These are phyloP conservation scores for Caenorhabditis sp. DNA, from an alignment of 2,888 invertebrate genomes.

Conservation along the genomic window DNA sequence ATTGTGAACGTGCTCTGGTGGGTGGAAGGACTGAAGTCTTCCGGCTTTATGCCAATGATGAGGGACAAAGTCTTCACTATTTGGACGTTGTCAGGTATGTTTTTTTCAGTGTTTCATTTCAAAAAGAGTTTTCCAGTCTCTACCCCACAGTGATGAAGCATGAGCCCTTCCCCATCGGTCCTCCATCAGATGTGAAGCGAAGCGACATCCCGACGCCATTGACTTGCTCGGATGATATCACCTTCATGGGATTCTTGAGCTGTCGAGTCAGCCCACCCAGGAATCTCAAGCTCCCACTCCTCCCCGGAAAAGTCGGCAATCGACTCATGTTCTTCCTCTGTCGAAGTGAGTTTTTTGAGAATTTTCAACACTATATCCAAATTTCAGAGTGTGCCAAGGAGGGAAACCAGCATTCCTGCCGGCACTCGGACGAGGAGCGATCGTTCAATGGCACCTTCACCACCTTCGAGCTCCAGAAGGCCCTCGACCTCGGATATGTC, in stretches of 20 bases:
- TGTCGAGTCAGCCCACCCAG: not conserved
- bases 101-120: not conserved
- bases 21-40: conserved; percentile 11
- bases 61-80: not conserved
- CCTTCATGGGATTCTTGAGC: not conserved
- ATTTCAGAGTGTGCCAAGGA: no score
- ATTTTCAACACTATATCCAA: not conserved
- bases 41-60: not conserved
- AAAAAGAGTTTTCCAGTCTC: not conserved
- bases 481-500: not conserved
- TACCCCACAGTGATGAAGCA: conserved; percentile 14
- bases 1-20: not conserved
- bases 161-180: not conserved
- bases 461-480: conserved; percentile 10
- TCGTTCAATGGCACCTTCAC: conserved; percentile 13
- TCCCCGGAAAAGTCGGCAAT: not conserved
- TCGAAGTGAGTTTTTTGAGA: not conserved
- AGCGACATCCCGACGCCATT: not conserved
- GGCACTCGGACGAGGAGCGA: not conserved
- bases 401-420: not conserved
- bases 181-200: not conserved
- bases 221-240: not conserved
- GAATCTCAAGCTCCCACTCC: not conserved
- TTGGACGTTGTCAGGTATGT: conserved; percentile 10
- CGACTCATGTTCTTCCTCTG: conserved; percentile 12